Conservation (phyloP, 2,797 vertebrate species). For the Acanthis flammea region DNA sequence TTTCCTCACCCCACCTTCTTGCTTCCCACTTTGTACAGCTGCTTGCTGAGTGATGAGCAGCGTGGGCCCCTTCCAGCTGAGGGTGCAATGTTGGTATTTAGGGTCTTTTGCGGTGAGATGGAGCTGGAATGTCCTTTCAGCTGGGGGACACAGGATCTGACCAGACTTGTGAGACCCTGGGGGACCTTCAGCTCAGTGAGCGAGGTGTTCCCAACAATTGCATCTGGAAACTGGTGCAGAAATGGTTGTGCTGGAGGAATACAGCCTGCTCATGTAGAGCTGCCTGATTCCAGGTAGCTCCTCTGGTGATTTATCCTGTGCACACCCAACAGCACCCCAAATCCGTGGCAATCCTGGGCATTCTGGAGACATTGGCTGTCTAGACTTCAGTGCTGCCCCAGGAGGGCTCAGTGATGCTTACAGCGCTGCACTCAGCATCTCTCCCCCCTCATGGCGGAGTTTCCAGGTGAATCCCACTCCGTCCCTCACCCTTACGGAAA, state of each 20-base stretch:
- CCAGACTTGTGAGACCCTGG: neutral
- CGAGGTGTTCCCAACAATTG: accelerated
- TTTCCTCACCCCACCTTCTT: neutral
- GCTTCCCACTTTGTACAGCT: neutral
- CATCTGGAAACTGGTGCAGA: neutral
- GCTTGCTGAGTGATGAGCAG: neutral
- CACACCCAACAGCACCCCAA: neutral
- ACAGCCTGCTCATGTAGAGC: accelerated
- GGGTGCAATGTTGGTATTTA: accelerated
- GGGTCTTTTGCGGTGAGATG: neutral
- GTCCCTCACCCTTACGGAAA: accelerated
- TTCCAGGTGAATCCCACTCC: accelerated
- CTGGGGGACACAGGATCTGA: neutral
- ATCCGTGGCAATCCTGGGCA: accelerated
- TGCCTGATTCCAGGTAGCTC: neutral
- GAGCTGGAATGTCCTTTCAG: neutral
- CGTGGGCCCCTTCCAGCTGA: neutral
- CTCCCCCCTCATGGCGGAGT: accelerated
- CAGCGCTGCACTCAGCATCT: neutral
- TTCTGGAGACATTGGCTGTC: neutral
- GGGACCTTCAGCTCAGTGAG: neutral
- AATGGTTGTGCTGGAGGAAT: neutral
- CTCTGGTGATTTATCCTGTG: neutral
- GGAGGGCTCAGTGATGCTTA: too few relatives aligned
- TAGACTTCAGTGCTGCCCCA: too few relatives aligned